Conservation (phyloP, 2,888 invertebrate genomes). For the Molorchus minor region DNA sequence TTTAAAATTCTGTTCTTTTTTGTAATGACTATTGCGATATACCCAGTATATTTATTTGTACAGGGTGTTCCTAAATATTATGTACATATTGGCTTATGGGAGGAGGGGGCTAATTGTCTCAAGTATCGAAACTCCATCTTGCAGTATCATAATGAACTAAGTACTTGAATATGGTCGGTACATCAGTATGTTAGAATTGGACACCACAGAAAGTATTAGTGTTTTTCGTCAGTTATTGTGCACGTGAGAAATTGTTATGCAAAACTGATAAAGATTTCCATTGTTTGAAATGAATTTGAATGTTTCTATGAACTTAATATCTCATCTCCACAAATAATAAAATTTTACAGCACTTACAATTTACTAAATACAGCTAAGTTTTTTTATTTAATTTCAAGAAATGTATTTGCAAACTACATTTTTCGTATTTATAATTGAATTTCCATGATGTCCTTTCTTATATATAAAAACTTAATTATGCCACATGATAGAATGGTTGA, state of each 20-base stretch:
- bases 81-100: too few species aligned
- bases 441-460: background rate
- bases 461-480: background rate
- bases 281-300: background rate
- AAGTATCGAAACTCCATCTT: background rate
- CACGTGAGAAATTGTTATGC: background rate
- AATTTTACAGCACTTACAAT: slow-evolving; percentile 1
- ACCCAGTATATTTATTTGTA: too few species aligned
- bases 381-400: background rate
- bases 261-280: background rate
- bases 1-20: too few species aligned
- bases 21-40: too few species aligned
- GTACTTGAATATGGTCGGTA: background rate
- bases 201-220: background rate
- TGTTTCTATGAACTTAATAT: background rate
- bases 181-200: background rate
- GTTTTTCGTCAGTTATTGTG: background rate
- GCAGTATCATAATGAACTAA: background rate
- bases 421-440: background rate
- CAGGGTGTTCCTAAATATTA: too few species aligned
- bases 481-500: background rate
- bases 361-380: background rate
- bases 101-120: slow-evolving; percentile 10
- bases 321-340: background rate
- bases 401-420: background rate